These are phyloP conservation scores for Aurelia aurita complex sp. Pacific DNA, from an alignment of 30 jellyfish, hydroid and myxozoan species.

Conservation along the genomic window DNA sequence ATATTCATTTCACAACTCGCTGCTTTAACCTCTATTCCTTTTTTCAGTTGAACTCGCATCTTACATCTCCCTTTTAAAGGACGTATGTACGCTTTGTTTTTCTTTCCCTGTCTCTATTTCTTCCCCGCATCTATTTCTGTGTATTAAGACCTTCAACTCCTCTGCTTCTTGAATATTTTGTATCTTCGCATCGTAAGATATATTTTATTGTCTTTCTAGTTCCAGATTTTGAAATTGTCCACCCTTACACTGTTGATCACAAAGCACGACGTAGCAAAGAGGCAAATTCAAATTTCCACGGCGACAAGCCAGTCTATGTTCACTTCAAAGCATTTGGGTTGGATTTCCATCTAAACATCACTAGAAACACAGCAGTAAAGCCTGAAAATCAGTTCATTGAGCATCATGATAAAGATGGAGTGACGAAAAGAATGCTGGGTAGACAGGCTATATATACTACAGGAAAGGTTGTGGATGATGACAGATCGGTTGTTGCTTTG, in stretches of 20 bases:
- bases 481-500: conserved; percentile 61
- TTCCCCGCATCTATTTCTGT: too few species aligned
- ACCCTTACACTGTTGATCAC: conserved; percentile 47
- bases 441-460: conserved; percentile 33
- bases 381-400: conserved; percentile 77
- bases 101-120: too few species aligned
- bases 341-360: conserved; percentile 60
- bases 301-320: background rate
- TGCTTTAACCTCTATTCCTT: too few species aligned
- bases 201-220: conserved; percentile 5
- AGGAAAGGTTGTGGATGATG: conserved; percentile 67
- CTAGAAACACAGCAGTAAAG: conserved; percentile 14
- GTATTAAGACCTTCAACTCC: too few species aligned
- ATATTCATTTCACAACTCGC: too few species aligned
- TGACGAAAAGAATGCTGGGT: conserved; percentile 52
- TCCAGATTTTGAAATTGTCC: conserved; percentile 42
- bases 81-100: too few species aligned
- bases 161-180: too few species aligned
- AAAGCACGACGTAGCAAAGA: background rate
- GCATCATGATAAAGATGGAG: conserved; percentile 59
- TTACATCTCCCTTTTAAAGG: too few species aligned
- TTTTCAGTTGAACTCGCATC: too few species aligned
- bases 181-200: too few species aligned
- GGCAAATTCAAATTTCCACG: conserved; percentile 6
- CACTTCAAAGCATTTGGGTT: conserved; percentile 73